Evolutionary conservation across 2,797 vertebrate species (phyloP).

Genomic region (Dryobates pubescens): DNA sequence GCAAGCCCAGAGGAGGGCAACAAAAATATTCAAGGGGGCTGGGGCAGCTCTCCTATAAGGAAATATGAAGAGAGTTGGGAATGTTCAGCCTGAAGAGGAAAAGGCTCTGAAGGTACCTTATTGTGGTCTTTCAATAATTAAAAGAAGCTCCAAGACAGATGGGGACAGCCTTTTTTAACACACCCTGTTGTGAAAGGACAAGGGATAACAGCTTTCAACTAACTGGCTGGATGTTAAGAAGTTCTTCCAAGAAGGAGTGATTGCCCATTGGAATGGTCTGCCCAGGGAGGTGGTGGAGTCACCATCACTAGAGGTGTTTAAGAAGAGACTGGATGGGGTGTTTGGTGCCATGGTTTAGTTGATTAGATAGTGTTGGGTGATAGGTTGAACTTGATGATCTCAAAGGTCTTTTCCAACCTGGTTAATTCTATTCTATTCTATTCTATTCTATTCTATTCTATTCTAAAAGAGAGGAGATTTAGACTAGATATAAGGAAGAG

Average conservation of each 20-base stretch:
- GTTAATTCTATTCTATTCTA: no score
- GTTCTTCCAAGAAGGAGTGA: no score
- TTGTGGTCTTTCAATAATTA: neutral
- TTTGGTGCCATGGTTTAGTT: no score
- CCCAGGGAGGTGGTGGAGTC: no score
- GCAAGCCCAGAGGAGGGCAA: neutral
- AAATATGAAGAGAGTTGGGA: neutral
- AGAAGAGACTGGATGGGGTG: no score
- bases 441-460: no score
- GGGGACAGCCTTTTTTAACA: neutral
- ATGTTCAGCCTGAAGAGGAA: neutral
- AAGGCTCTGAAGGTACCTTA: neutral
- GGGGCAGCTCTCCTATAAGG: neutral
- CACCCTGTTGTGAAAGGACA: neutral
- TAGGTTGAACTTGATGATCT: no score
- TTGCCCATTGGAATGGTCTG: no score
- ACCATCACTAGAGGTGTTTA: no score
- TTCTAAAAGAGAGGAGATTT: neutral
- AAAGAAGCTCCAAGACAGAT: neutral
- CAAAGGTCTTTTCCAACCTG: no score
- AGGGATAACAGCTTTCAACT: neutral
- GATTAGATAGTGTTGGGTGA: no score
- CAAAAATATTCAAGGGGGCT: neutral
- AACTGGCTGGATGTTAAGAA: no score
- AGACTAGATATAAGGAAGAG: neutral